phyloP scores from a whole-genome alignment of 2,113 vertebrate genomes.

The Pteruthius melanotis region DNA sequence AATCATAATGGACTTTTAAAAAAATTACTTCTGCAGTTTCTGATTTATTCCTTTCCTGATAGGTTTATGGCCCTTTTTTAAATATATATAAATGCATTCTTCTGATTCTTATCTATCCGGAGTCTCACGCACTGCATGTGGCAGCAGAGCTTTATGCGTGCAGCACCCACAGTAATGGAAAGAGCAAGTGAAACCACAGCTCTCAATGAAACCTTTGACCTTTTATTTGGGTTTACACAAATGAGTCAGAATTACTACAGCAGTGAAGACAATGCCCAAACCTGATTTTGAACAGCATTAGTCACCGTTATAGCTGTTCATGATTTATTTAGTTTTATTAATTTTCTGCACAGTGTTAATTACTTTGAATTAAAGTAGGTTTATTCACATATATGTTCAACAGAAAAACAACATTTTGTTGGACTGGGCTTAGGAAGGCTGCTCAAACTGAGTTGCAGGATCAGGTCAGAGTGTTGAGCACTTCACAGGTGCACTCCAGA shows the following conservation, averaged over 20 bases:
- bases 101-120: not conserved
- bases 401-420: not conserved
- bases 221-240: not conserved
- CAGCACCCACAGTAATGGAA: not conserved
- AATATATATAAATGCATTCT: not conserved
- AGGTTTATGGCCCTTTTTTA: not conserved
- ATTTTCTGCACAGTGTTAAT: not conserved
- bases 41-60: constrained; percentile 35
- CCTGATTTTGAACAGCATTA: not conserved
- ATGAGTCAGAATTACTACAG: not conserved
- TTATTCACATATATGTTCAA: not conserved
- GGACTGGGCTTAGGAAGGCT: not conserved
- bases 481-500: not conserved
- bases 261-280: not conserved
- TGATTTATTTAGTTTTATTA: not conserved
- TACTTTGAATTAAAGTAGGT: not conserved
- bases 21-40: constrained; percentile 19
- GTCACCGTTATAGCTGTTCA: not conserved
- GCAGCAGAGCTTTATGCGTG: not conserved
- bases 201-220: not conserved
- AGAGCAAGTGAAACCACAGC: not conserved
- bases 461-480: not conserved
- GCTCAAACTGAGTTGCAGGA: not conserved
- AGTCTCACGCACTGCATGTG: not conserved
- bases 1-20: constrained; percentile 17